phyloP scores from a whole-genome alignment of 2,113 vertebrate genomes.

The Corythornis cristatus region DNA sequence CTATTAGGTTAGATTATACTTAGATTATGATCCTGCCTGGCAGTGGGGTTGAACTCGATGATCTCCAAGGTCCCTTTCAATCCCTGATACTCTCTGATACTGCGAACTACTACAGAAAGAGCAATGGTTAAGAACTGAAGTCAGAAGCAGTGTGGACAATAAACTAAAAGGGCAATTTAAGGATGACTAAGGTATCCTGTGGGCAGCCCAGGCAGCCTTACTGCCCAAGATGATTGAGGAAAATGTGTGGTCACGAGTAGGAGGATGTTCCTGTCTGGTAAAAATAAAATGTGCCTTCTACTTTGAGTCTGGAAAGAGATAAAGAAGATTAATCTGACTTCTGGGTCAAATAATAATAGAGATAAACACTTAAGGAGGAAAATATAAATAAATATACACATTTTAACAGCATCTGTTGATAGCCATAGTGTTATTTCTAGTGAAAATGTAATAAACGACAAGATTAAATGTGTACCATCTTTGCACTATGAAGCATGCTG shows the following conservation, averaged over 20 bases:
- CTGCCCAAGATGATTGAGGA: background rate
- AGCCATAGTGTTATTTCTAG: background rate
- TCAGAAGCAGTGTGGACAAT: background rate
- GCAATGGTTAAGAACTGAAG: background rate
- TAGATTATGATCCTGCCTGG: too few species aligned
- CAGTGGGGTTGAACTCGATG: too few species aligned
- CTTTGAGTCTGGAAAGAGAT: background rate
- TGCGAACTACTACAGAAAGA: background rate
- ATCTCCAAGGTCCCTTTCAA: too few species aligned
- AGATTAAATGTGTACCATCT: constrained; percentile 24
- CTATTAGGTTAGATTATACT: too few species aligned
- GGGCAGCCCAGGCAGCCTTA: background rate
- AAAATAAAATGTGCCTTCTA: background rate
- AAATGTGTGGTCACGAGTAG: background rate
- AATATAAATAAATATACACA: background rate
- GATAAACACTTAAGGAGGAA: background rate
- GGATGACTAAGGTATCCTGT: background rate
- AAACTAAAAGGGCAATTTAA: background rate
- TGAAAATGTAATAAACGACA: constrained; percentile 16
- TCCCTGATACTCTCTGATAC: too few species aligned
- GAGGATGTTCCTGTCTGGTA: background rate
- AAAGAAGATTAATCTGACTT: background rate
- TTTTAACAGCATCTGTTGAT: constrained; percentile 6
- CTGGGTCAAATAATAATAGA: background rate
- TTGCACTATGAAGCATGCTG: background rate